Percentiles rank a stretch among this genome's conserved stretches.
Conservation (phyloP, 1,140 invertebrate genomes). For the Drosophila dunni region DNA sequence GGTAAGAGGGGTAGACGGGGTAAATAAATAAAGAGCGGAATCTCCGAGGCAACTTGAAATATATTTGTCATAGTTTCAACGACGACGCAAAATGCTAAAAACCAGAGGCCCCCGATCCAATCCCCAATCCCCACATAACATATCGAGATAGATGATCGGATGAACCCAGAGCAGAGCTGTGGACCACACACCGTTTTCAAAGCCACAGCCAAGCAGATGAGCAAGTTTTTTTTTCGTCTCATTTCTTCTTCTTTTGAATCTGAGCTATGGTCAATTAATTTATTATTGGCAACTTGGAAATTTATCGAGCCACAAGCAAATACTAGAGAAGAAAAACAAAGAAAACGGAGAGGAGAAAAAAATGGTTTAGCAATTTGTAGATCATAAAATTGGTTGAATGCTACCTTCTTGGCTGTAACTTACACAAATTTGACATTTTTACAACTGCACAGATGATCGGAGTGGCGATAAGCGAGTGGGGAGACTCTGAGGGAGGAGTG, state of each 20-base stretch:
- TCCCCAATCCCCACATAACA: conserved; percentile 1
- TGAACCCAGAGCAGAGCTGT: conserved; percentile 33
- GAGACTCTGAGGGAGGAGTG: background rate
- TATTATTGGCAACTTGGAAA: conserved; percentile 78
- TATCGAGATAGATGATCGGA: conserved; percentile 27
- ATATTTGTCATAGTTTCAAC: conserved; percentile 79
- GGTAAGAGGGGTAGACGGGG: background rate
- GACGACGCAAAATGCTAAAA: conserved; percentile 74
- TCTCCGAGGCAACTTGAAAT: conserved; percentile 70
- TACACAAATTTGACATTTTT: conserved; percentile 82
- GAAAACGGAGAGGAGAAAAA: conserved; percentile 41
- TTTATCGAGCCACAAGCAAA: conserved; percentile 60
- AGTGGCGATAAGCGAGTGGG: background rate
- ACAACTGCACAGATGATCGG: conserved; percentile 40
- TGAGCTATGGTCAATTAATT: conserved; percentile 75
- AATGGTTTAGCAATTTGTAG: conserved; percentile 73
- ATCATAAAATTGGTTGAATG: conserved; percentile 68
- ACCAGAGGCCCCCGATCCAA: conserved; percentile 53
- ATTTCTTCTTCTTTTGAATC: conserved; percentile 12
- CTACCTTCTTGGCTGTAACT: conserved; percentile 58
- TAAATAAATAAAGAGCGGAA: conserved; percentile 59
- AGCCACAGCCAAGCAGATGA: conserved; percentile 43
- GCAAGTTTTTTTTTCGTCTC: conserved; percentile 58
- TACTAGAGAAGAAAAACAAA: background rate
- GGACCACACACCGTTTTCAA: conserved; percentile 62